Evolutionary conservation across 2,888 invertebrate species (phyloP).

Genomic region (Chloromyia formosa): DNA sequence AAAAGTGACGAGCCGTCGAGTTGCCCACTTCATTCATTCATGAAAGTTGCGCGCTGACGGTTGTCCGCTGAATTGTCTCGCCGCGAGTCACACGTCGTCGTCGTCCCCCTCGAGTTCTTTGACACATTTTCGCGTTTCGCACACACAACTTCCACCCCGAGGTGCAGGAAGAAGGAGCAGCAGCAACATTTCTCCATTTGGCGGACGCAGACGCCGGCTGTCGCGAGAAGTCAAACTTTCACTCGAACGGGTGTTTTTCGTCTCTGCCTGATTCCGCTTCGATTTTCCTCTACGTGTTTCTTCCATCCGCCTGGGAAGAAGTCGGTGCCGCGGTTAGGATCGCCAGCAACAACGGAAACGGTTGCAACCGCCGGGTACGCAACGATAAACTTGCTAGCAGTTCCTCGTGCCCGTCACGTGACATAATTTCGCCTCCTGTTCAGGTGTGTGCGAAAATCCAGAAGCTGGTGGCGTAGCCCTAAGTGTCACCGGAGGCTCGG

Average conservation of each 20-base stretch:
- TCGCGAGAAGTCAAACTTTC: constrained; percentile 45
- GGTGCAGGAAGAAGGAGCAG: background rate
- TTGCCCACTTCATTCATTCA: constrained; percentile 32
- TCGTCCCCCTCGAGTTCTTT: constrained; percentile 2
- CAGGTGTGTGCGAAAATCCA: background rate
- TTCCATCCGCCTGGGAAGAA: constrained; percentile 9
- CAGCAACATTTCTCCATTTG: constrained; percentile 46
- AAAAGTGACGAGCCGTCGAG: background rate
- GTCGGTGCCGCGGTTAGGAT: background rate
- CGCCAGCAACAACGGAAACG: background rate
- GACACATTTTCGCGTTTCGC: background rate
- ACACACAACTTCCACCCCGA: background rate
- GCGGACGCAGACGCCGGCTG: constrained; percentile 54
- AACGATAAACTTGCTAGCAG: background rate
- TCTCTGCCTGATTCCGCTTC: background rate
- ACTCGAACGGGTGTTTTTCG: constrained; percentile 21
- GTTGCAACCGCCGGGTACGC: background rate
- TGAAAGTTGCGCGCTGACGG: constrained; percentile 38
- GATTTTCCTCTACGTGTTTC: background rate
- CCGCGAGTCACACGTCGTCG: background rate
- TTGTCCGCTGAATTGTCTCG: background rate
- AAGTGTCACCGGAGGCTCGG: no score
- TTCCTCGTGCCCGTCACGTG: constrained; percentile 6
- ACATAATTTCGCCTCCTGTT: constrained; percentile 13
- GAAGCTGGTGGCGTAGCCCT: no score